These are phyloP conservation scores for Frieseomelitta varia DNA, from an alignment of 1,140 invertebrate genomes.

Conservation along the genomic window DNA sequence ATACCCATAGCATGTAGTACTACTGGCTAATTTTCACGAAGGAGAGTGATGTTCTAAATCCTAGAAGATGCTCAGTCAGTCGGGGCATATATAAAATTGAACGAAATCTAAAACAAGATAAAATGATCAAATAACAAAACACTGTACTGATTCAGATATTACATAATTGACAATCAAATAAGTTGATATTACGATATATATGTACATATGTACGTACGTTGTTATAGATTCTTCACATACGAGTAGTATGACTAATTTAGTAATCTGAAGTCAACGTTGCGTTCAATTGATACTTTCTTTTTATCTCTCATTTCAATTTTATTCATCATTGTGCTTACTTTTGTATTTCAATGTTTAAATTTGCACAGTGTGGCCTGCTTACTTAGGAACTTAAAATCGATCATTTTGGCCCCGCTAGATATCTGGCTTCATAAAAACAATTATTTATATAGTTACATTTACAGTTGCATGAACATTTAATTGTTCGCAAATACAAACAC, in stretches of 20 bases:
- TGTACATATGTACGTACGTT: not conserved
- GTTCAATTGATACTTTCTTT: not conserved
- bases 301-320: not conserved
- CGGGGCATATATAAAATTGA: not conserved
- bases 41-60: constrained; percentile 6
- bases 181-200: not conserved
- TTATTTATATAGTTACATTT: not conserved
- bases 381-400: not conserved
- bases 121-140: not conserved
- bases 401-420: not conserved
- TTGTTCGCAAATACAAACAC: no score
- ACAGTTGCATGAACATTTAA: not conserved
- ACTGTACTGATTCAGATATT: not conserved
- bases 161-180: not conserved
- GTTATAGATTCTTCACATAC: not conserved
- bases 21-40: constrained; percentile 15
- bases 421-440: not conserved
- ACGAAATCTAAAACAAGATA: not conserved
- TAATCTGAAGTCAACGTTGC: not conserved
- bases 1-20: not conserved
- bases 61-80: not conserved
- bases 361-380: not conserved
- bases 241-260: not conserved
- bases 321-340: constrained; percentile 4
- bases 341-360: constrained; percentile 15